Percentiles rank a stretch among this genome's conserved stretches.
Evolutionary conservation across 1,140 invertebrate genomes (phyloP).

Genomic region (Aphaenogaster ashmeadi): DNA sequence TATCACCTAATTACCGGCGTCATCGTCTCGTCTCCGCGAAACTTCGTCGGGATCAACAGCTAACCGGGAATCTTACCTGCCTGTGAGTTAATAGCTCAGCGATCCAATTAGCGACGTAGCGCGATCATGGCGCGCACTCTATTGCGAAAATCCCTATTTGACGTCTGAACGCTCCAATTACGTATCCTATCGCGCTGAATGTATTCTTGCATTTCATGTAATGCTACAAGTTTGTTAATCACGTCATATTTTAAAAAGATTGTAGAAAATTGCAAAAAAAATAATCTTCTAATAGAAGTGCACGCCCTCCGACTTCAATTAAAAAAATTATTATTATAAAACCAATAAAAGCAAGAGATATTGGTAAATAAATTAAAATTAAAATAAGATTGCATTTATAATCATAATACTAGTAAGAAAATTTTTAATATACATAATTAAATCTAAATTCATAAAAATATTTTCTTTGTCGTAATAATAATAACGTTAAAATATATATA

Average conservation of each 20-base stretch:
- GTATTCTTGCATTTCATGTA: not conserved
- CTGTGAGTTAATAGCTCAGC: conserved; percentile 64
- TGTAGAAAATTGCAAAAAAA: not conserved
- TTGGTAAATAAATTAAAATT: not conserved
- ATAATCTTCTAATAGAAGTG: not conserved
- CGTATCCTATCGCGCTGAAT: not conserved
- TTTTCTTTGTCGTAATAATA: not conserved
- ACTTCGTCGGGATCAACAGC: conserved; percentile 62
- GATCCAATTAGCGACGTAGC: conserved; percentile 65
- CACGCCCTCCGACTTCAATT: not conserved
- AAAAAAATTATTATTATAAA: not conserved
- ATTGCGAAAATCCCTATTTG: conserved; percentile 43
- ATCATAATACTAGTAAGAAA: too few species aligned
- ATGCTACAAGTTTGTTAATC: not conserved
- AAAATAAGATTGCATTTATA: not conserved
- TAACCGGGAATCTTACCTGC: conserved; percentile 63
- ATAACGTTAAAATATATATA: not conserved
- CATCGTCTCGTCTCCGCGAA: conserved; percentile 48
- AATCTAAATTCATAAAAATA: too few species aligned
- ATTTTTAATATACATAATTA: too few species aligned
- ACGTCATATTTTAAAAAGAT: not conserved
- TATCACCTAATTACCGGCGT: conserved; percentile 61
- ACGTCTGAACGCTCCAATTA: conserved; percentile 35
- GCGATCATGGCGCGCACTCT: conserved; percentile 8
- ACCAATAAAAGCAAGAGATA: not conserved